Base-by-base conservation (phyloP, 2,888 invertebrate species). In the Muscina levida region DNA sequence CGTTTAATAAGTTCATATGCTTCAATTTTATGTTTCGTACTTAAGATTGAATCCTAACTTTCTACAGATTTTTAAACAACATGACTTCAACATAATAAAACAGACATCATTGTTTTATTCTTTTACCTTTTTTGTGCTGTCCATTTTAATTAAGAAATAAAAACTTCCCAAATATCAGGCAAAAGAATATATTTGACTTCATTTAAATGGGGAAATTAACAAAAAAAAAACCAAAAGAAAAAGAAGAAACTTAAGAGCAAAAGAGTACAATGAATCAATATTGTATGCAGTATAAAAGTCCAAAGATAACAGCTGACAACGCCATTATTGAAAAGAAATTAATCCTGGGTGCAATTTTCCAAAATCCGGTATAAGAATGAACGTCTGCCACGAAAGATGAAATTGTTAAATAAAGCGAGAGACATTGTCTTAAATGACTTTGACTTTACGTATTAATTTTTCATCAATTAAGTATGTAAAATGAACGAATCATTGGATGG, bases 241-340 rank as follows among this genome's bases (percentile, higher is more conserved):
- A 5, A 37, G 31, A 31, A 0, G 22, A 51, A 1, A 22, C 1
- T 51, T n/a, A 51, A 13, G 26, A 37, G 24, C 46, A 74, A 66
- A 62, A 67, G 57, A 22, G 39, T 37, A 67, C 39, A 37, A 53
- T 39, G 8, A 26, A 39, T 22, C 48, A 65, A 46, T 31, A 44
- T 56, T 79, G 72, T 62, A 72, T 79, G 75, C 53, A 79, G 59
- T 67, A 19, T 56, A 56, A 31, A 11, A 66, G 31, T 8, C n/a
- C 42, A 44, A 51, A 67, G 11, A 51, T 22, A 15, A 57, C 22
- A 66, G 2, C 31, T 26, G 42, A 72, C 72, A 66, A 8, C 26
- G 24, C 31, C 48, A 72, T 72, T 72, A 67, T n/a, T 2, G n/a
- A 8, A 8, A 19, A 59, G 17, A 19, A 48, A 56, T 62, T n/a